A percentile compares a stretch with the other conserved stretches of the same genome.
These are phyloP conservation scores for Anoplopoma fimbria DNA, from an alignment of 2,113 vertebrate species.

Conservation along the genomic window DNA sequence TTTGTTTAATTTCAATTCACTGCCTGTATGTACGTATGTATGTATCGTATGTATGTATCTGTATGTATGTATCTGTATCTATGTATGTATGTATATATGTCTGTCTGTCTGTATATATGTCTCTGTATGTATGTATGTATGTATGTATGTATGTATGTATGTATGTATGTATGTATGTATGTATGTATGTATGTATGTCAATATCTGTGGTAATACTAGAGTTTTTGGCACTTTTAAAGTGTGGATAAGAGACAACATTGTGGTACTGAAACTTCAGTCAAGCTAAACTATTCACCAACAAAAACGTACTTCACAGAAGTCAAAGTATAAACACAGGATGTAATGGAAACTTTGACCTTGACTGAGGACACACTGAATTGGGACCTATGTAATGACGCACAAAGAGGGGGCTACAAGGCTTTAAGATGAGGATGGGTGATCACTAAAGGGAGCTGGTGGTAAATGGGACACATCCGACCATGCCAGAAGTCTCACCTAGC, in stretches of 20 bases:
- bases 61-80: not conserved
- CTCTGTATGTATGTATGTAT: not conserved
- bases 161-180: not conserved
- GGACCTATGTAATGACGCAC: conserved; percentile 1
- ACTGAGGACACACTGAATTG: conserved; percentile 19
- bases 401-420: conserved; percentile 38
- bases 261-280: conserved; percentile 8
- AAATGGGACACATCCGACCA: conserved; percentile 46
- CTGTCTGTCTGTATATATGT: not conserved
- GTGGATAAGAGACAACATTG: not conserved
- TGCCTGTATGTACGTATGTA: too few relatives aligned
- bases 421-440: conserved; percentile 71
- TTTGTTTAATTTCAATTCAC: not conserved
- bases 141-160: not conserved
- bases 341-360: conserved; percentile 14
- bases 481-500: conserved; percentile 93
- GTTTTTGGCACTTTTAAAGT: not conserved
- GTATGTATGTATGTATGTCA: not conserved
- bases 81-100: not conserved
- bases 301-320: not conserved
- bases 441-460: conserved; percentile 45
- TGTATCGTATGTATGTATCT: not conserved
- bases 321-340: not conserved
- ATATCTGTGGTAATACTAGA: not conserved
- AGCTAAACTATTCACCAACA: conserved; percentile 23